Percentiles rank a stretch among this genome's conserved stretches.
Conservation (phyloP, 2,113 vertebrate species). For the Caracal caracal region DNA sequence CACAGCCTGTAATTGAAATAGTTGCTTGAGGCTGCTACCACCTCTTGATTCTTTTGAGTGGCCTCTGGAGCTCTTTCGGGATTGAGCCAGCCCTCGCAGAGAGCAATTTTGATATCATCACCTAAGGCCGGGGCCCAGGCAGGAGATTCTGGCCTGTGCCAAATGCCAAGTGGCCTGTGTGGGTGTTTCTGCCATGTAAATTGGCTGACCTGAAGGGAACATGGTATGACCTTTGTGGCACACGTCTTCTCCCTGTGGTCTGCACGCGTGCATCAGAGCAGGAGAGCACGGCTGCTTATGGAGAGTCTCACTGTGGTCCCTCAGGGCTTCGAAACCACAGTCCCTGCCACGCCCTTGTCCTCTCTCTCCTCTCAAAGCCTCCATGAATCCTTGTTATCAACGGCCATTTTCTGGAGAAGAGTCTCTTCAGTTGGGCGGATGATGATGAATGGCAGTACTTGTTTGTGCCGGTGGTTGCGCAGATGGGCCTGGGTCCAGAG, state of each 20-base stretch:
- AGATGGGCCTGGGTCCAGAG: background rate
- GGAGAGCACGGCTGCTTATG: background rate
- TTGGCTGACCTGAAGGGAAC: slow-evolving; percentile 53
- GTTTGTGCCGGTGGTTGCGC: background rate
- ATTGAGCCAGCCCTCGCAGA: slow-evolving; percentile 67
- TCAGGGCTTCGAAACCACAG: too few relatives aligned
- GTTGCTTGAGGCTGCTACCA: slow-evolving; percentile 65
- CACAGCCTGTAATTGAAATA: slow-evolving; percentile 78
- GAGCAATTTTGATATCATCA: slow-evolving; percentile 73
- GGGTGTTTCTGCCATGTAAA: slow-evolving; percentile 31
- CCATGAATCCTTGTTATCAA: background rate
- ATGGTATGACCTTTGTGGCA: slow-evolving; percentile 30
- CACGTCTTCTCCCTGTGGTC: background rate
- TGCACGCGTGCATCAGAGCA: background rate
- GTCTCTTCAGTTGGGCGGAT: background rate
- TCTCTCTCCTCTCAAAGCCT: background rate
- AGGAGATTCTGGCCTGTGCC: slow-evolving; percentile 41
- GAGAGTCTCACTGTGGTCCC: background rate
- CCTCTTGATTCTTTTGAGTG: slow-evolving; percentile 4
- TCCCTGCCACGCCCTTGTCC: background rate
- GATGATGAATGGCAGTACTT: background rate
- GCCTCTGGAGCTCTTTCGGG: slow-evolving; percentile 58
- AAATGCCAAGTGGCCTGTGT: background rate
- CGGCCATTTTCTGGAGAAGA: background rate
- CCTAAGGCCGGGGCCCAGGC: slow-evolving; percentile 52